Conservation (phyloP, 2,113 vertebrate species). For the Pterocles burchelli region DNA sequence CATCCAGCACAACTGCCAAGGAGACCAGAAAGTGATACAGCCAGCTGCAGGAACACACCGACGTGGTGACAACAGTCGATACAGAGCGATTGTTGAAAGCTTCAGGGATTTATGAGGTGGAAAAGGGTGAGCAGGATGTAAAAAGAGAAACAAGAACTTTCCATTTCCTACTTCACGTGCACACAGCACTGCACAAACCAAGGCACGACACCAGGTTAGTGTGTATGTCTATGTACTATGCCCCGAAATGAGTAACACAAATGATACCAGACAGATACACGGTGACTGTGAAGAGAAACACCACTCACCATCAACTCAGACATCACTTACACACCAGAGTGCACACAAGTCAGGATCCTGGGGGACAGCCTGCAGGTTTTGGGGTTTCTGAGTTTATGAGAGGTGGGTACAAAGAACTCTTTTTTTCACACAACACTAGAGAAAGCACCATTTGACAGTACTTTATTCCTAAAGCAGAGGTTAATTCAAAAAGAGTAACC, state of each 20-base stretch:
- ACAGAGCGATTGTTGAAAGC: background rate
- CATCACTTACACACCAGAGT: accelerated
- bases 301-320: background rate
- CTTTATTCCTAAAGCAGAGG: background rate
- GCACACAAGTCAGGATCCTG: background rate
- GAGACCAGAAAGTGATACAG: background rate
- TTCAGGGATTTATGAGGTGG: background rate
- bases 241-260: background rate
- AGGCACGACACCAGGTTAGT: background rate
- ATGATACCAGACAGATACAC: background rate
- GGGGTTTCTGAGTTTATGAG: background rate
- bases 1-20: background rate
- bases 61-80: background rate
- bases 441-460: background rate
- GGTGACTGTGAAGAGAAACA: background rate
- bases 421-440: background rate
- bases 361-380: background rate
- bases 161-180: background rate
- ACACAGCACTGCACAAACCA: background rate
- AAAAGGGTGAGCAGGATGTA: background rate
- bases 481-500: background rate
- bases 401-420: no score
- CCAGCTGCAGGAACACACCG: background rate
- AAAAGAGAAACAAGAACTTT: background rate
- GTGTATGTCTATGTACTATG: accelerated